phyloP scores from a whole-genome alignment of 2,113 vertebrate genomes.

The Callorhinus ursinus region DNA sequence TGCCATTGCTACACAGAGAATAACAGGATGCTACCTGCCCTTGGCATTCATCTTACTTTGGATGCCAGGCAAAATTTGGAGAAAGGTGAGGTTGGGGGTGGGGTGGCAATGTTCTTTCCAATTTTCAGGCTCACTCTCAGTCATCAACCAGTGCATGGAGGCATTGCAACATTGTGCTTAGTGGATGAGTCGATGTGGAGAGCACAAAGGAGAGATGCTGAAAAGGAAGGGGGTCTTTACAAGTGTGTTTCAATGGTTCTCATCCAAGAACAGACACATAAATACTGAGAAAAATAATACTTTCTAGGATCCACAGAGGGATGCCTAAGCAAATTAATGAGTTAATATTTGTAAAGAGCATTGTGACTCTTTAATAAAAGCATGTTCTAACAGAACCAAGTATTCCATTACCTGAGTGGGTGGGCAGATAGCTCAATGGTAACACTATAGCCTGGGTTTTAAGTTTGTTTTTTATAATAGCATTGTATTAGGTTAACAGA shows the following conservation, averaged over 20 bases:
- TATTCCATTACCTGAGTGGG: conserved; percentile 19
- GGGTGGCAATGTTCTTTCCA: not conserved
- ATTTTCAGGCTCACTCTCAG: not conserved
- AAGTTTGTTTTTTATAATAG: conserved; percentile 61
- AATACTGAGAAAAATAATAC: conserved; percentile 12
- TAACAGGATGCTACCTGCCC: not conserved
- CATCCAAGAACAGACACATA: not conserved
- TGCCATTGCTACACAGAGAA: not conserved
- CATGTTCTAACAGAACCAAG: not conserved
- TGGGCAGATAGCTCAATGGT: conserved; percentile 29
- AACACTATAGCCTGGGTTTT: conserved; percentile 52
- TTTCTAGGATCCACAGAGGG: conserved; percentile 27
- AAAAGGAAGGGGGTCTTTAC: not conserved
- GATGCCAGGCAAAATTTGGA: not conserved
- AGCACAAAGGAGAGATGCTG: not conserved
- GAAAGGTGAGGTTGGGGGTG: not conserved
- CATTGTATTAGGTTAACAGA: conserved; percentile 46
- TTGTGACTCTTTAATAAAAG: conserved; percentile 45
- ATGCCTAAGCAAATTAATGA: conserved; percentile 54
- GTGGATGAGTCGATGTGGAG: not conserved
- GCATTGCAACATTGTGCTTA: not conserved
- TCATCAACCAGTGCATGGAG: not conserved
- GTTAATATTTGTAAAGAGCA: conserved; percentile 67
- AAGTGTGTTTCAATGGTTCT: not conserved
- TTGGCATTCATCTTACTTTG: not conserved